phyloP scores from a whole-genome alignment of 2,888 invertebrate genomes.

The Macrosoma leucophasiata region DNA sequence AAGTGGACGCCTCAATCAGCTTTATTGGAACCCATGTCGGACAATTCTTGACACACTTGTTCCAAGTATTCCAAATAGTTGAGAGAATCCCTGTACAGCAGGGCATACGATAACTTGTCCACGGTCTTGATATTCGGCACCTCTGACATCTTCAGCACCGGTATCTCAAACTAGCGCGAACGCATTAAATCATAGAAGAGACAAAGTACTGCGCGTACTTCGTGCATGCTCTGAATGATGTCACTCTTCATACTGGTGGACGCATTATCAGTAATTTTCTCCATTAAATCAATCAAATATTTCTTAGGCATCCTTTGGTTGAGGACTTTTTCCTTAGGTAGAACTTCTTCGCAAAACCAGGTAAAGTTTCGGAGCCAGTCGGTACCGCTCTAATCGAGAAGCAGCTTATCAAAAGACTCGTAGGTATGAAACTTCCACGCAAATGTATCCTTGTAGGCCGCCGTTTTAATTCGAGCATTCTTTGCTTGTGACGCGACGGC shows the following conservation, averaged over 20 bases:
- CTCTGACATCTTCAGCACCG: slow-evolving; percentile 45
- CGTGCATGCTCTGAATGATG: slow-evolving; percentile 76
- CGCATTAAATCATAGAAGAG: slow-evolving; percentile 75
- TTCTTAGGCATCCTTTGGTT: slow-evolving; percentile 39
- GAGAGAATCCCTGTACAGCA: slow-evolving; percentile 56
- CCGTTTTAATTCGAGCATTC: slow-evolving; percentile 39
- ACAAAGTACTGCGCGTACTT: slow-evolving; percentile 79
- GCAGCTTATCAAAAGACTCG: slow-evolving; percentile 39
- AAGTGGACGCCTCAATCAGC: slow-evolving; percentile 33
- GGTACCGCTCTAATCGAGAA: slow-evolving; percentile 37
- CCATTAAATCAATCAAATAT: slow-evolving; percentile 47
- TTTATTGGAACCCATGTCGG: slow-evolving; percentile 31
- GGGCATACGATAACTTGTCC: slow-evolving; percentile 37
- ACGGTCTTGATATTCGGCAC: slow-evolving; percentile 41
- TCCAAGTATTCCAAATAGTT: slow-evolving; percentile 56
- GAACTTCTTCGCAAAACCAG: slow-evolving; percentile 44
- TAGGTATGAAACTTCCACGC: slow-evolving; percentile 47
- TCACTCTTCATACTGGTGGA: slow-evolving; percentile 51
- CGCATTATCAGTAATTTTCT: slow-evolving; percentile 44
- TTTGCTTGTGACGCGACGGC: slow-evolving; percentile 48
- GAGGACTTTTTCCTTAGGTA: slow-evolving; percentile 51
- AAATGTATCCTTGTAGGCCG: slow-evolving; percentile 51
- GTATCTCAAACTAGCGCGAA: slow-evolving; percentile 44
- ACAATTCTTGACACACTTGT: slow-evolving; percentile 52
- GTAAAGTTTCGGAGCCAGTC: slow-evolving; percentile 50